Percentiles rank a stretch among this genome's conserved stretches.
These are phyloP conservation scores for Sardina pilchardus DNA, from an alignment of 2,113 vertebrate species.

Conservation along the genomic window DNA sequence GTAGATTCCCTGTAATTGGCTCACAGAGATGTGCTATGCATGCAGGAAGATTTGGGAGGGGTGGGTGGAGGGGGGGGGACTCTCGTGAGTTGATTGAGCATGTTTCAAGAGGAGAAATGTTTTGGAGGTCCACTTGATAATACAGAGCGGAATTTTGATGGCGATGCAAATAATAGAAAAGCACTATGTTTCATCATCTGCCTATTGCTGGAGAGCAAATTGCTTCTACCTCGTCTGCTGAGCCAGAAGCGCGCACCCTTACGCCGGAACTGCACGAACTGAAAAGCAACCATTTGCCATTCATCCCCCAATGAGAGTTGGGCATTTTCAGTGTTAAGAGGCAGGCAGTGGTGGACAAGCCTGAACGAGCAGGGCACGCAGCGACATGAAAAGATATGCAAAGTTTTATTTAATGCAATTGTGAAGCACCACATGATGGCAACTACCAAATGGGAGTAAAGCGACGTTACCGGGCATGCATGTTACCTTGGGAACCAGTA, in stretches of 20 bases:
- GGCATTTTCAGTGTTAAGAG: background rate
- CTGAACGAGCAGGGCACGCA: background rate
- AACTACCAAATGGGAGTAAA: background rate
- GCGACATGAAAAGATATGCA: background rate
- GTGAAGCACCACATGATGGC: background rate
- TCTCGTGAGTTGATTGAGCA: background rate
- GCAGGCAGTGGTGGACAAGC: background rate
- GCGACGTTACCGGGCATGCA: background rate
- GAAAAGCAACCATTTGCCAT: background rate
- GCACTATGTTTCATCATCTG: background rate
- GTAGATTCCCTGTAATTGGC: background rate
- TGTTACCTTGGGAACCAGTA: background rate
- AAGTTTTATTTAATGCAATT: background rate
- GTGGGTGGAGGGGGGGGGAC: too few species aligned
- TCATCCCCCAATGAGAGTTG: background rate
- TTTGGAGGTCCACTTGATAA: background rate
- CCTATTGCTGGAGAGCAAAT: background rate
- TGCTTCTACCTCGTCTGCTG: background rate
- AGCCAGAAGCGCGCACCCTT: background rate
- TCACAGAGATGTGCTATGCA: background rate
- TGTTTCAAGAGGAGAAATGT: background rate
- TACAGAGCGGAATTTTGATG: background rate
- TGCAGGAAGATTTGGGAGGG: background rate
- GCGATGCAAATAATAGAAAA: background rate
- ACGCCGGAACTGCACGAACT: background rate